Evolutionary conservation across 2,888 invertebrate genomes (phyloP), one percentile per base, ranked within the genome.

Genomic region (Mesoligia furuncula): DNA sequence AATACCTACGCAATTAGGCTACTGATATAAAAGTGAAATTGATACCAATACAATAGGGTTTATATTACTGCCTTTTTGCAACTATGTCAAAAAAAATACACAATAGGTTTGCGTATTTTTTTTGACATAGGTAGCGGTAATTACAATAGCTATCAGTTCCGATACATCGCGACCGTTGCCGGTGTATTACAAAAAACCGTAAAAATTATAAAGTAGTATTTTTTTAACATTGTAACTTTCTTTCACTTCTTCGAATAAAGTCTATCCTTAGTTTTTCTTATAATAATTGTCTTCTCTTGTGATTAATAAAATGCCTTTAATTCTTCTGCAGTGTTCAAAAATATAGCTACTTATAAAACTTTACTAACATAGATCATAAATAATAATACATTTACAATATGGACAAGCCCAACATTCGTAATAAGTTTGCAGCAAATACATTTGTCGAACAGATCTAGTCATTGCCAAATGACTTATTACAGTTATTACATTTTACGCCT

Each of bases 351-450:
- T 73, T 88, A 84, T 75, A 81, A 68, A 88, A 82, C 77, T 75
- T 72, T 81, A 87, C 73, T 81, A 81, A 83, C 71, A 75, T 77
- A 73, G 71, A 75, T 77, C 72, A 86, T 80, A 77, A 82, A 85
- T 86, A 87, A 87, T 87, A 86, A 87, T 87, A 87, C 85, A 86
- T 85, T 80, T 83, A 87, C 82, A 87, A 83, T 84, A 83, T 76
- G 64, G 76, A 87, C 76, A 81, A 80, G 75, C 67, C 80, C 48
- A 83, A 80, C 65, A 76, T 80, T 64, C 64, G 36, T 69, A 62
- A 73, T 78, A 79, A 64, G 73, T 74, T 77, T 73, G 69, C 77
- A 69, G 74, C 68, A 73, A 75, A 77, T 73, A 69, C 74, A 62
- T 71, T 82, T 72, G 83, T 86, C 86, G 79, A 66, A 77, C 51